Evolutionary conservation across 2,113 vertebrate species (phyloP), one percentile per base, ranked within the genome.

Genomic region (Clupea harengus): DNA sequence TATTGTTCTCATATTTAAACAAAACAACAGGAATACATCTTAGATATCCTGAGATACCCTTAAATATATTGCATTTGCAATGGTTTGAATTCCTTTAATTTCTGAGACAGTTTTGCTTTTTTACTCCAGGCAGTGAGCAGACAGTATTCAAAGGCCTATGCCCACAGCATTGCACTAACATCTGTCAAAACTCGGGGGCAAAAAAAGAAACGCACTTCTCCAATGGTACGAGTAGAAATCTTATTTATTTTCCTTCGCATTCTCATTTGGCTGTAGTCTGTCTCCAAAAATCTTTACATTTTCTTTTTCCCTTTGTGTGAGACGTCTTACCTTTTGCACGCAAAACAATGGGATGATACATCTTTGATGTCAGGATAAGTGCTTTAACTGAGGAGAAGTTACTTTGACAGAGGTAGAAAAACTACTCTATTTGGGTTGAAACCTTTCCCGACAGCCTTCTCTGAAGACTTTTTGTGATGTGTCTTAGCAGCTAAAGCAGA

Each of bases 321-420:
- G 15, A 39, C 11, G 11, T 78, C 28, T 78, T 32, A 78, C 17
- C 72, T 1, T 78, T 32, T 39, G 28, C 72, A 32, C 18, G 72
- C 72, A 18, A 44, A 15, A 78, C 17, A 78, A 78, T 72, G 25
- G 28, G 2, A 32, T 72, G 25, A 32, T 44, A 28, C 28, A 78
- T 78, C 72, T 78, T 78, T 78, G 72, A 78, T 78, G 28, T 78
- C 72, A 78, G 10, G 32, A 78, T 78, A 78, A 78, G 72, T 78
- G 72, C 13, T 78, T 78, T 44, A 78, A 78, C 72, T 32, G 72
- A 78, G 72, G 72, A 13, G 72, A 15, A 32, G 72, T 13, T 32
- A 13, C 15, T 78, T 32, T 78, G 72, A 78, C 72, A 78, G 72
- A 39, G 3, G 28, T 13, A 39, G 72, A 15, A 15, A 39, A 78